Base-by-base conservation (phyloP, 2,113 vertebrate genomes). In the Macroglossus sobrinus region DNA sequence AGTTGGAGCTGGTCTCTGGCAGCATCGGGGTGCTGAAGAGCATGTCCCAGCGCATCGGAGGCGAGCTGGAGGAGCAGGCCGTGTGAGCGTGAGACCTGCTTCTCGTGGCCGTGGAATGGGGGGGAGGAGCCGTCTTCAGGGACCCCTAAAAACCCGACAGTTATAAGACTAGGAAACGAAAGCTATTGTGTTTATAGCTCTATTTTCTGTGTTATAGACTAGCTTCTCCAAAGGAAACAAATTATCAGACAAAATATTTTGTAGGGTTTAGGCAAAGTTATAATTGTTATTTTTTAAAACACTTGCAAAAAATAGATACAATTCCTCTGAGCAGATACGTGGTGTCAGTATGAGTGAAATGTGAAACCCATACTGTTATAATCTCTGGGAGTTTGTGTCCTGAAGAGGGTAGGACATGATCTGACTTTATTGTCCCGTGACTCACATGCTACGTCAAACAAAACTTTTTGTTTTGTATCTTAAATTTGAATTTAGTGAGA, bases 21-120 rank as follows among this genome's bases (percentile, higher is more conserved):
- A 99, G 99, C 94, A 99, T 99, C 0, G 99, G 99, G 24, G 99
- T 99, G 94, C 98, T 99, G 97, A 99, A 99, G 99, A 99, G 99
- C 99, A 99, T 99, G 99, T 99, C 99, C 9, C 99, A 99, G 97
- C 98, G 99, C 96, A 99, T 99, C 8, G 99, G 99, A 1, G 98
- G 99, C 97, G 99, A 99, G 98, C 98, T 99, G 98, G 99, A 99
- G 53, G 99, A 99, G 30, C 99, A 99, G 97, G 98, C 99, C 13
- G 99, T 99, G 99, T 99, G 98, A 99, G 99, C 98, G 76, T 15
- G 87, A 95, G 97, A 69, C 0, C 0, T 84, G 7, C 16, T 33
- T 0, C 0, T 75, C 0, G 5, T 57, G 57, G 10, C 16, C 28
- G 59, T 45, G 78, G 64, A 14, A 19, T 5, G 4, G 71, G 50